Percentiles rank a stretch among this genome's conserved stretches.
These are phyloP conservation scores for Hesperophylax magnus DNA, from an alignment of 1,140 invertebrate genomes.

Conservation along the genomic window DNA sequence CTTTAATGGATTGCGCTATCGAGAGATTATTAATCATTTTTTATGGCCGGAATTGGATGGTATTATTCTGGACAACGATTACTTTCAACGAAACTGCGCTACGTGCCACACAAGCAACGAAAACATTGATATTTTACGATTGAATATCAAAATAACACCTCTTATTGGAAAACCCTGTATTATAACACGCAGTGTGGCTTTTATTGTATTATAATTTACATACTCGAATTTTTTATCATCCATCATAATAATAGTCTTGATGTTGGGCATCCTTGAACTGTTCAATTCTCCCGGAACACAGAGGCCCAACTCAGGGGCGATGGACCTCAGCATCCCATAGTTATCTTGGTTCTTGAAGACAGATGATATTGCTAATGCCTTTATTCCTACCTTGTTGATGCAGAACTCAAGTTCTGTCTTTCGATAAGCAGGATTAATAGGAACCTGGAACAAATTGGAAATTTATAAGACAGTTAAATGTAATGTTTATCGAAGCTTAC, in stretches of 20 bases:
- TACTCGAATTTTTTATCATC: conserved; percentile 67
- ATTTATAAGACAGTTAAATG: not conserved
- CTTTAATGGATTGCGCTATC: no score
- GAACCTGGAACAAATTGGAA: conserved; percentile 71
- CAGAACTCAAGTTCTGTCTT: conserved; percentile 81
- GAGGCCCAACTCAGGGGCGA: conserved; percentile 64
- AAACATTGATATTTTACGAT: no score
- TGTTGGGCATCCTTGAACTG: conserved; percentile 61
- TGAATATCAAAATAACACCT: no score
- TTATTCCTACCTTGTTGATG: conserved; percentile 80
- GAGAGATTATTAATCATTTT: no score
- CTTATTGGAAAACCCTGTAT: no score
- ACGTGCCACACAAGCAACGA: no score
- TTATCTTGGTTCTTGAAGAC: conserved; percentile 78
- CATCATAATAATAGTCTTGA: conserved; percentile 71
- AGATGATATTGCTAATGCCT: conserved; percentile 76
- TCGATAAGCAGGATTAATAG: conserved; percentile 85
- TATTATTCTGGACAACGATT: no score
- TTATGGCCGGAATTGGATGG: no score
- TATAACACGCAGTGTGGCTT: not conserved
- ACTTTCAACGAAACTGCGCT: no score
- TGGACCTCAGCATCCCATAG: conserved; percentile 73
- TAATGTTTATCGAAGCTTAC: conserved; percentile 69
- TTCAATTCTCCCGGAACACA: conserved; percentile 60
- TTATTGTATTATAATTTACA: conserved; percentile 53